Conservation (phyloP, 2,113 vertebrate species). For the Halichoerus grypus region DNA sequence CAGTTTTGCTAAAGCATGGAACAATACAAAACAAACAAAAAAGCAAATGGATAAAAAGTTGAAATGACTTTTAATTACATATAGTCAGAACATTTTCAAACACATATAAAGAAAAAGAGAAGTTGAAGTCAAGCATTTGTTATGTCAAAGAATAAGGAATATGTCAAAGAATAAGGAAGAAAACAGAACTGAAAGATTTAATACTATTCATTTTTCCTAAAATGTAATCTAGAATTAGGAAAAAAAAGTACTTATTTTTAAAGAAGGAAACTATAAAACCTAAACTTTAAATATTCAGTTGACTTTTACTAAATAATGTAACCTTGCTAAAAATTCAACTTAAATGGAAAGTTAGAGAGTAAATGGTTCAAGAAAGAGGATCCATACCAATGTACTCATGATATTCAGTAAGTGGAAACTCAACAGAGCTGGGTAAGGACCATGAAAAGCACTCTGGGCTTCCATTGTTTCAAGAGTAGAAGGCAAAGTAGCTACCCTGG, state of each 20-base stretch:
- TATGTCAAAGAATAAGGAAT: slow-evolving; percentile 35
- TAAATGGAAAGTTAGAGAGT: background rate
- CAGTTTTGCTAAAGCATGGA: background rate
- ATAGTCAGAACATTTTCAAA: slow-evolving; percentile 41
- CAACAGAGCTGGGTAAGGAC: background rate
- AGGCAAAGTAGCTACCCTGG: background rate
- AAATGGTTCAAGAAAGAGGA: background rate
- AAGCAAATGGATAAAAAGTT: background rate
- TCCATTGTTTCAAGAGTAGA: background rate
- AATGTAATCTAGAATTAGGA: background rate
- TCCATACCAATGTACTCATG: background rate
- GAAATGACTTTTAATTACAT: background rate
- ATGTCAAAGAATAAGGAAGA: slow-evolving; percentile 27
- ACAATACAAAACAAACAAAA: background rate
- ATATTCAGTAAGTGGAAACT: background rate
- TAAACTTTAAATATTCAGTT: slow-evolving; percentile 39
- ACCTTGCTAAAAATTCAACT: background rate
- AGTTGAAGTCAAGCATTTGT: slow-evolving; percentile 1
- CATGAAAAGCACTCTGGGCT: background rate
- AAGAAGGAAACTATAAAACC: slow-evolving; percentile 11
- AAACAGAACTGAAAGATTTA: slow-evolving; percentile 24
- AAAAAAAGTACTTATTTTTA: slow-evolving; percentile 32
- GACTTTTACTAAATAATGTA: slow-evolving; percentile 25
- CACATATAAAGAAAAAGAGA: background rate
- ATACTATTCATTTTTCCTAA: slow-evolving; percentile 27